phyloP scores from a whole-genome alignment of 1,140 invertebrate species.

The Scaptomyza montana region DNA sequence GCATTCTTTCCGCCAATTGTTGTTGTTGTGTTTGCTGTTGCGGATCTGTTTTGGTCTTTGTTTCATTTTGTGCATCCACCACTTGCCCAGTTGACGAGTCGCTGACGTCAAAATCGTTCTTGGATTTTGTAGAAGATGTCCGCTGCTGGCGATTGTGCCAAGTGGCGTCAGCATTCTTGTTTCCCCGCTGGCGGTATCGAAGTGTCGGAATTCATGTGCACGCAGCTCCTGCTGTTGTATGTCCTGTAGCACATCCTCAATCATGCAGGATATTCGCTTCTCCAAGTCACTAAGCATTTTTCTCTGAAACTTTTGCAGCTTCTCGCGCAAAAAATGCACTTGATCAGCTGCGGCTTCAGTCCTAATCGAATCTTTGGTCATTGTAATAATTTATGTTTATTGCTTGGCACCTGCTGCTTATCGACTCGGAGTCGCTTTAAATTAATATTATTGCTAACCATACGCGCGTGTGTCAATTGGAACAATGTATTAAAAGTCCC shows the following conservation, averaged over 20 bases:
- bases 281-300: slow-evolving; percentile 69
- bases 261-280: slow-evolving; percentile 59
- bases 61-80: slow-evolving; percentile 42
- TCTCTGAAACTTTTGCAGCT: slow-evolving; percentile 65
- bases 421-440: slow-evolving; percentile 2
- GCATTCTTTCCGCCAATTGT: slow-evolving; percentile 1
- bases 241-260: slow-evolving; percentile 79
- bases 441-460: slow-evolving; percentile 33
- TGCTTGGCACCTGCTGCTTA: slow-evolving; percentile 2
- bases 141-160: slow-evolving; percentile 70
- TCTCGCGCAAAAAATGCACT: slow-evolving; percentile 63
- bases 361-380: slow-evolving; percentile 34
- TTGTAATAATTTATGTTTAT: slow-evolving; percentile 13
- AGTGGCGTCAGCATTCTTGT: slow-evolving; percentile 32
- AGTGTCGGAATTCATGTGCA: slow-evolving; percentile 69
- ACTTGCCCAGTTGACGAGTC: slow-evolving; percentile 37
- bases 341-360: slow-evolving; percentile 26
- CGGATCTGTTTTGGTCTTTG: slow-evolving; percentile 16
- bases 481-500: slow-evolving; percentile 42
- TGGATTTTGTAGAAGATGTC: background rate
- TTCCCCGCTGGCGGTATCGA: slow-evolving; percentile 33
- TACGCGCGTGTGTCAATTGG: slow-evolving; percentile 32
- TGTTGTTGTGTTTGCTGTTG: slow-evolving; percentile 22
- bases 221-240: slow-evolving; percentile 67
- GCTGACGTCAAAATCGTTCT: slow-evolving; percentile 34